These are phyloP conservation scores for Sylvia borin DNA, from an alignment of 2,797 vertebrate genomes.

Conservation along the genomic window DNA sequence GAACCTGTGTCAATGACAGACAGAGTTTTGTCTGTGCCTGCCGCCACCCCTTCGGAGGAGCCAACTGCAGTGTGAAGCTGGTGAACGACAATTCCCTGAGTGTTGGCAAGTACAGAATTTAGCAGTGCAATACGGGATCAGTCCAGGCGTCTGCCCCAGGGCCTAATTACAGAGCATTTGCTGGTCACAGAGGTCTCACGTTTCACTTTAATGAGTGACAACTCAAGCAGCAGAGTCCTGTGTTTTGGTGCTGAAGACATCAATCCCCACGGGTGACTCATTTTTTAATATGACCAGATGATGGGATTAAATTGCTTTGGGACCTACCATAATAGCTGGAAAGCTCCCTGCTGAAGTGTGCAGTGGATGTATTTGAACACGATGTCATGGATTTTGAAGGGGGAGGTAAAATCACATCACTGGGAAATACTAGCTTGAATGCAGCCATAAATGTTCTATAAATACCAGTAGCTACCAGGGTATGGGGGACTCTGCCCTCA, in stretches of 20 bases:
- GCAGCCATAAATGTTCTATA: neutral
- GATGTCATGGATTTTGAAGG: neutral
- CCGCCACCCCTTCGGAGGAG: slow-evolving; percentile 80
- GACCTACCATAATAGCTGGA: neutral
- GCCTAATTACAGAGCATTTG: neutral
- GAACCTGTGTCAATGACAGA: slow-evolving; percentile 76
- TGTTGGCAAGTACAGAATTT: slow-evolving; percentile 66
- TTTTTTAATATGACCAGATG: neutral
- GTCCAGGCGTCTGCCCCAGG: neutral
- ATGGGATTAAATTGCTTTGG: slow-evolving; percentile 32
- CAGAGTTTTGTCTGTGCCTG: slow-evolving; percentile 76
- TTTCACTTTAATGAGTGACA: slow-evolving; percentile 1
- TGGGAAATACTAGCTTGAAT: neutral
- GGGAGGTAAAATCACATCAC: neutral
- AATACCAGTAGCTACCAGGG: neutral
- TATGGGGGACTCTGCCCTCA: neutral
- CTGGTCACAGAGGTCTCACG: slow-evolving; percentile 18
- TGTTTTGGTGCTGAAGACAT: neutral
- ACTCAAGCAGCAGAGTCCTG: neutral
- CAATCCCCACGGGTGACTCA: neutral
- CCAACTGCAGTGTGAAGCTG: slow-evolving; percentile 73
- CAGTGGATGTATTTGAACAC: neutral
- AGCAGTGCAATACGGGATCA: neutral
- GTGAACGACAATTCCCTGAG: slow-evolving; percentile 60
- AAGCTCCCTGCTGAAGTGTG: neutral